Base-by-base conservation (phyloP, 1,140 invertebrate species). In the Drosophila lacertosa region DNA sequence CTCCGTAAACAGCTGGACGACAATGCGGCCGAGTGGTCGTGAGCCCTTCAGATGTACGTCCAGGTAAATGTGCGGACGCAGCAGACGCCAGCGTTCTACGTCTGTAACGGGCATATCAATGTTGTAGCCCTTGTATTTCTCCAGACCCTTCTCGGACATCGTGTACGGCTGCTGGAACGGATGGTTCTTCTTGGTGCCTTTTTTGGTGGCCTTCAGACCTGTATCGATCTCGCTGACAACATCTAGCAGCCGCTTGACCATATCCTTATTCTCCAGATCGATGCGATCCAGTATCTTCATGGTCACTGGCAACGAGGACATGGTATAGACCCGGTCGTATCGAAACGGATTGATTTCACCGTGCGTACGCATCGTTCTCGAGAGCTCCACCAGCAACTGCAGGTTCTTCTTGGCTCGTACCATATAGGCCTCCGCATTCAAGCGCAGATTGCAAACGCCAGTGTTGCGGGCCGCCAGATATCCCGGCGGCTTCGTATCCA, bases 1-100 rank as follows among this genome's bases (percentile, higher is more conserved):
- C 48, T 90, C 89, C n/a, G 89, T 90, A 29, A 78, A 90, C 5
- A 90, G 76, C 18, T 89, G 64, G 2, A 90, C 26, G 0, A 88
- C 51, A 4, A 90, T 50, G 4, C 89, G 69, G 1, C 89, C 89
- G 37, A 90, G 42, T 0, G 69, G 79, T 1, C 72, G 74, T 5
- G 66, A 42, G 10, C 68, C 72, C 26, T 80, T 83, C 0, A 88
- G 26, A 24, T 80, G 71, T 1, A 89, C 40, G 18, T 90, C 89
- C 13, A 90, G 74, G 45, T 71, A 90, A 10, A 90, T 33, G 2
- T 67, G 58, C 0, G 89, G 89, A 2, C 89, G 68, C 13, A 90
- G 51, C 1, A 90, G 69, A 4, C 55, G 63, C 26, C 68, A 73
- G 13, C 81, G 9, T 10, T 84, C 69, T 0, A 7, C 26, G 37